Conservation (phyloP, 2,113 vertebrate species). For the Strix uralensis region DNA sequence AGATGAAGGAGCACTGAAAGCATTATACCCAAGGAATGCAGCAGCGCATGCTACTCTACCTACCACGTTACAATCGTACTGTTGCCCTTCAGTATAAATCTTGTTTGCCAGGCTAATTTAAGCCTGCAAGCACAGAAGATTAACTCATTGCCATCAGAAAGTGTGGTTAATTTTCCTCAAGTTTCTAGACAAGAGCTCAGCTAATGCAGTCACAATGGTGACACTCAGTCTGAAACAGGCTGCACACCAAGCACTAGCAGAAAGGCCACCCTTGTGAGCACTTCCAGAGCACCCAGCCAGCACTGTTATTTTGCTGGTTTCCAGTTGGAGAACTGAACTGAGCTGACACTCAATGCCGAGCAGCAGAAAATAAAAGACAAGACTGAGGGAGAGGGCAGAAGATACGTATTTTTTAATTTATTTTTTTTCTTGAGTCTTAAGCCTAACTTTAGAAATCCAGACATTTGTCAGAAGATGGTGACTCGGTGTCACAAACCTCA, state of each 20-base stretch:
- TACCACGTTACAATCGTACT: accelerated
- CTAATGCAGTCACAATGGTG: accelerated
- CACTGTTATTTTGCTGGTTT: neutral
- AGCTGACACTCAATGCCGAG: neutral
- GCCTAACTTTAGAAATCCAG: neutral
- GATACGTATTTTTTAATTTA: accelerated
- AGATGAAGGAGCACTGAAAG: neutral
- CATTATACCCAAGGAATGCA: accelerated
- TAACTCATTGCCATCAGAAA: neutral
- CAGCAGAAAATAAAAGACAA: neutral
- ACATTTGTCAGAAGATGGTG: neutral
- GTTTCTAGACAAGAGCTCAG: neutral
- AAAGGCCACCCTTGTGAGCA: neutral
- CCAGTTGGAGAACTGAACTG: neutral
- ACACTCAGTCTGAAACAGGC: neutral
- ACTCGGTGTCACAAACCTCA: neutral
- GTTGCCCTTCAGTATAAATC: neutral
- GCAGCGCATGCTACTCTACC: neutral
- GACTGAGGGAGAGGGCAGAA: neutral
- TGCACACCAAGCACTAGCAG: accelerated
- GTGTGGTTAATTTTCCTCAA: neutral
- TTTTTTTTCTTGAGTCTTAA: neutral
- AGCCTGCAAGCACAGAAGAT: neutral
- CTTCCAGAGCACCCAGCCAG: neutral
- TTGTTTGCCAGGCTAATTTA: neutral